Evolutionary conservation across 2,113 vertebrate species (phyloP).

Genomic region (Myrmophylax atrothorax): DNA sequence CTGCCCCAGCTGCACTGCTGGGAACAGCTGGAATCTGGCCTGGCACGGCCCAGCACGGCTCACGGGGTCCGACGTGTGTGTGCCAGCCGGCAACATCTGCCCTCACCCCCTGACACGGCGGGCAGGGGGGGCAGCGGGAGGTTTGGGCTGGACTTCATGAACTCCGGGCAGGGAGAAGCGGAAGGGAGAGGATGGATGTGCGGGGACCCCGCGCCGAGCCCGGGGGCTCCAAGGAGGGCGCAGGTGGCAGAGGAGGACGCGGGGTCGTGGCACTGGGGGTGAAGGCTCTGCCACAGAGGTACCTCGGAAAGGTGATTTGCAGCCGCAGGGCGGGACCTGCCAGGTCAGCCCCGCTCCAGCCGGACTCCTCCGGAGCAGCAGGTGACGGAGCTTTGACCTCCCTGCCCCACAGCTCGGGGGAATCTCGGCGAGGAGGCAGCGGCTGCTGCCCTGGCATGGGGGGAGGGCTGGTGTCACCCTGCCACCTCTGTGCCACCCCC

Average conservation of each 20-base stretch:
- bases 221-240: background rate
- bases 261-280: background rate
- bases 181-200: background rate
- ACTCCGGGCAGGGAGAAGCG: background rate
- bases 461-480: background rate
- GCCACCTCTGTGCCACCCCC: background rate
- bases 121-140: background rate
- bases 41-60: accelerated
- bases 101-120: background rate
- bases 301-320: slow-evolving; percentile 5
- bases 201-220: background rate
- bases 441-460: background rate
- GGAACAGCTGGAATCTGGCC: background rate
- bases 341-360: background rate
- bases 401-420: background rate
- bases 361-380: background rate
- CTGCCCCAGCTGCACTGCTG: background rate
- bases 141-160: background rate
- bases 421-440: background rate
- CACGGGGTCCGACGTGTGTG: accelerated
- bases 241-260: background rate
- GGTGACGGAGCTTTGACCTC: background rate
- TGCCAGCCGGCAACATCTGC: background rate
- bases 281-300: background rate
- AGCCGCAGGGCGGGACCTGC: background rate